These are phyloP conservation scores for Cepaea nemoralis DNA, from an alignment of 1,140 invertebrate species.

Conservation along the genomic window DNA sequence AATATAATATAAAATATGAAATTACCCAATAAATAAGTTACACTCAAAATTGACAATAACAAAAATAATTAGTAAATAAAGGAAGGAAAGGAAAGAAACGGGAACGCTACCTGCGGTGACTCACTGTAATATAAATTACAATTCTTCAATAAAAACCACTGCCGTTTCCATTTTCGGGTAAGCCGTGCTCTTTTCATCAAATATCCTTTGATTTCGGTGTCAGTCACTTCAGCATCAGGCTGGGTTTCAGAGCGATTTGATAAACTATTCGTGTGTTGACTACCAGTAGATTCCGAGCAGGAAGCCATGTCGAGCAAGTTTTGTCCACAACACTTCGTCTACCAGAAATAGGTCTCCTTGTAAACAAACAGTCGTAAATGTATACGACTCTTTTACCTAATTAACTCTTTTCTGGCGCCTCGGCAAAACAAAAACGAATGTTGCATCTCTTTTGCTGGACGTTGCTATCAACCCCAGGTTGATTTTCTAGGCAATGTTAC, in stretches of 20 bases:
- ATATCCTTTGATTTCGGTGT: constrained; percentile 65
- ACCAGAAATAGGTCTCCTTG: not conserved
- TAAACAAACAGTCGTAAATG: not conserved
- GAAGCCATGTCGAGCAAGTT: constrained; percentile 56
- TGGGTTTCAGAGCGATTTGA: constrained; percentile 59
- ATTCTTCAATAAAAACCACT: constrained; percentile 67
- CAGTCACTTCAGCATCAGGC: constrained; percentile 55
- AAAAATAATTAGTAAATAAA: too few relatives aligned
- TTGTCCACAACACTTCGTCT: constrained; percentile 13
- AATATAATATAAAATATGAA: too few relatives aligned
- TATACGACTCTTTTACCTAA: too few relatives aligned
- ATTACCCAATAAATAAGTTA: too few relatives aligned
- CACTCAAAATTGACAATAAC: too few relatives aligned
- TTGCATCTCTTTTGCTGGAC: too few relatives aligned
- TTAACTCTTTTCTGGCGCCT: too few relatives aligned
- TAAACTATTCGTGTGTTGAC: constrained; percentile 62
- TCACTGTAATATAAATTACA: constrained; percentile 66
- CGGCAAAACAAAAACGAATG: too few relatives aligned
- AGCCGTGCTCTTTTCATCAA: constrained; percentile 64
- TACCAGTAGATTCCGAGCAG: constrained; percentile 55
- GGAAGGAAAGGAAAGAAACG: too few relatives aligned
- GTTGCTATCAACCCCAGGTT: too few relatives aligned
- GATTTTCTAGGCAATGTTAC: too few relatives aligned
- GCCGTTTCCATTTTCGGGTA: constrained; percentile 55
- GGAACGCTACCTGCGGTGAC: constrained; percentile 64